Evolutionary conservation across 2,113 vertebrate genomes (phyloP).

Genomic region (Centrocercus urophasianus): DNA sequence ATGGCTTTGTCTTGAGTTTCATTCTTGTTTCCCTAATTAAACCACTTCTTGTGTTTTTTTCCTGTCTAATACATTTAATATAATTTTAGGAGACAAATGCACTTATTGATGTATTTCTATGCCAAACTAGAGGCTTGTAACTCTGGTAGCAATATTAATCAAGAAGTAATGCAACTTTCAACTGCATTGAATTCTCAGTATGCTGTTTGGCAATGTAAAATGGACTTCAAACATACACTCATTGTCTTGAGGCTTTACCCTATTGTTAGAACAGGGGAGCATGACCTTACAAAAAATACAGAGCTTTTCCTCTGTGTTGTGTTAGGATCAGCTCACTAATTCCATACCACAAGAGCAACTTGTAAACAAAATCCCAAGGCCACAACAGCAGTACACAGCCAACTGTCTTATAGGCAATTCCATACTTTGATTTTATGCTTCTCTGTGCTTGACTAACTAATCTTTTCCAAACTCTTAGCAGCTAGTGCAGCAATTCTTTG

Average conservation of each 20-base stretch:
- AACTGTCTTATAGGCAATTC: not conserved
- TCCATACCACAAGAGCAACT: not conserved
- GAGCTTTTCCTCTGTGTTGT: not conserved
- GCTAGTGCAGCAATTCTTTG: not conserved
- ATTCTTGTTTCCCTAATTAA: slow-evolving; percentile 25
- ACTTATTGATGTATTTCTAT: not conserved
- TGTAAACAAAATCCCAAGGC: not conserved
- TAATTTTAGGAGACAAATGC: slow-evolving; percentile 15
- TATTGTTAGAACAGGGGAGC: not conserved
- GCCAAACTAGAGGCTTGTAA: not conserved
- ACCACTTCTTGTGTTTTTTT: not conserved
- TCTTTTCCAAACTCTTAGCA: not conserved
- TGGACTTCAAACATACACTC: not conserved
- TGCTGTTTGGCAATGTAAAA: slow-evolving; percentile 23
- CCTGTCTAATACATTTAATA: slow-evolving; percentile 13
- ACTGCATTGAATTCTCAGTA: not conserved
- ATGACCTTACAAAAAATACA: not conserved
- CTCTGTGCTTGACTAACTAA: not conserved
- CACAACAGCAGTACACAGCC: not conserved
- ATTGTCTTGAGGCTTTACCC: not conserved
- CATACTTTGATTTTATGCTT: not conserved
- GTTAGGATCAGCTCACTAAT: not conserved
- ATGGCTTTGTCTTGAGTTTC: not conserved
- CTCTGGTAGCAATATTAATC: slow-evolving; percentile 14
- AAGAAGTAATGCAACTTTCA: slow-evolving; percentile 13